Conservation (phyloP, 1,140 invertebrate species). For the Pogonomyrmex californicus region DNA sequence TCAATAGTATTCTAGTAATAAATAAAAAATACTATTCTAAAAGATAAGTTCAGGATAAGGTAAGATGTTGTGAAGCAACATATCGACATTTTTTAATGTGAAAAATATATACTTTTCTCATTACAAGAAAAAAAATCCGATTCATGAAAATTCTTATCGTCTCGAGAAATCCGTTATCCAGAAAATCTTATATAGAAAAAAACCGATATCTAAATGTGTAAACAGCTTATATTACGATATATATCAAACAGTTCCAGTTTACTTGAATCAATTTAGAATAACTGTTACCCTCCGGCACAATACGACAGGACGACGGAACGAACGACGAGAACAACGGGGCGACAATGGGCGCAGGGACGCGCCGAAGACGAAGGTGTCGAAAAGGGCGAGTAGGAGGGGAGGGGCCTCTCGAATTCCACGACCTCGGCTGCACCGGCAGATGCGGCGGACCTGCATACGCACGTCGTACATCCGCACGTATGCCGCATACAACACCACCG, state of each 20-base stretch:
- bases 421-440: slow-evolving; percentile 68
- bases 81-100: not conserved
- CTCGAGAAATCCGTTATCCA: not conserved
- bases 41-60: too few relatives aligned
- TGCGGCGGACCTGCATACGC: slow-evolving; percentile 56
- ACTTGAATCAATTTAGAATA: slow-evolving; percentile 18
- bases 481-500: slow-evolving; percentile 43
- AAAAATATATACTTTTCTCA: not conserved
- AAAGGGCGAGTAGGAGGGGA: slow-evolving; percentile 56
- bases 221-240: not conserved
- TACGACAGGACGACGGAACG: not conserved
- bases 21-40: too few relatives aligned
- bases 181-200: not conserved
- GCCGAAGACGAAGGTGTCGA: slow-evolving; percentile 62
- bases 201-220: not conserved
- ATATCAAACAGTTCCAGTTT: slow-evolving; percentile 30
- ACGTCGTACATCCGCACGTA: slow-evolving; percentile 53
- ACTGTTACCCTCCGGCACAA: not conserved
- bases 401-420: slow-evolving; percentile 54
- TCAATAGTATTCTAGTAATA: too few relatives aligned
- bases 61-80: too few relatives aligned
- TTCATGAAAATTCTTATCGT: not conserved
- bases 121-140: slow-evolving; percentile 8
- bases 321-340: slow-evolving; percentile 20
- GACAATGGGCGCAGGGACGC: not conserved